Conservation (phyloP, 2,797 vertebrate species). For the Anguilla anguilla region DNA sequence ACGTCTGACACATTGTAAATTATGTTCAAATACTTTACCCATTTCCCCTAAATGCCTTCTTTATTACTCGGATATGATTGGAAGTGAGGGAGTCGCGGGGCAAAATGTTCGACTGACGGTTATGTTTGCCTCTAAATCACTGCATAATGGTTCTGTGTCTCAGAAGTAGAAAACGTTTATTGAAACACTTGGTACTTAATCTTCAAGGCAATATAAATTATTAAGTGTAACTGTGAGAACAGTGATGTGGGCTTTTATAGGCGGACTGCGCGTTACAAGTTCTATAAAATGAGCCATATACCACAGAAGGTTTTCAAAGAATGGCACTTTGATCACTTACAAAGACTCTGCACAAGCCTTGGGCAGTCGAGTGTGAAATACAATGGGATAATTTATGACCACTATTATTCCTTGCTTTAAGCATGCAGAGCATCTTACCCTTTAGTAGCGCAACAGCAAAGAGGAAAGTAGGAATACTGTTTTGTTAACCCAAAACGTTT, state of each 20-base stretch:
- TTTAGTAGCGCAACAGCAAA: conserved; percentile 14
- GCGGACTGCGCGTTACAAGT: conserved; percentile 12
- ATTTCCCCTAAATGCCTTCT: not conserved
- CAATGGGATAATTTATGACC: conserved; percentile 70
- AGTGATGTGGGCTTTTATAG: conserved; percentile 22
- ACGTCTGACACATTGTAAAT: not conserved
- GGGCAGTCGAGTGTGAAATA: conserved; percentile 64
- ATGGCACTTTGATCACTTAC: conserved; percentile 74
- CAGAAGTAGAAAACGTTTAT: conserved; percentile 11
- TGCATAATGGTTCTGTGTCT: not conserved
- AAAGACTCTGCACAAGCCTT: conserved; percentile 65
- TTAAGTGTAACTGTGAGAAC: conserved; percentile 25
- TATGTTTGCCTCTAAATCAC: not conserved
- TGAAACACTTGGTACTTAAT: conserved; percentile 9
- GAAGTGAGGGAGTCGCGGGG: not conserved
- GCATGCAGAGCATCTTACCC: conserved; percentile 24
- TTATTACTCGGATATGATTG: conserved; percentile 1
- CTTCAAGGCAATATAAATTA: conserved; percentile 13
- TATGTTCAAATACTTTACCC: not conserved
- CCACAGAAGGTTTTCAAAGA: conserved; percentile 57
- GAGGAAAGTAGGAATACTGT: not conserved
- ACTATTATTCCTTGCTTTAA: conserved; percentile 56
- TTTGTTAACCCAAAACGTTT: not conserved
- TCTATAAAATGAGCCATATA: conserved; percentile 28
- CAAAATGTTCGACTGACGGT: conserved; percentile 17